These are phyloP conservation scores for Helicoverpa assulta DNA, from an alignment of 2,888 invertebrate species.

Conservation along the genomic window DNA sequence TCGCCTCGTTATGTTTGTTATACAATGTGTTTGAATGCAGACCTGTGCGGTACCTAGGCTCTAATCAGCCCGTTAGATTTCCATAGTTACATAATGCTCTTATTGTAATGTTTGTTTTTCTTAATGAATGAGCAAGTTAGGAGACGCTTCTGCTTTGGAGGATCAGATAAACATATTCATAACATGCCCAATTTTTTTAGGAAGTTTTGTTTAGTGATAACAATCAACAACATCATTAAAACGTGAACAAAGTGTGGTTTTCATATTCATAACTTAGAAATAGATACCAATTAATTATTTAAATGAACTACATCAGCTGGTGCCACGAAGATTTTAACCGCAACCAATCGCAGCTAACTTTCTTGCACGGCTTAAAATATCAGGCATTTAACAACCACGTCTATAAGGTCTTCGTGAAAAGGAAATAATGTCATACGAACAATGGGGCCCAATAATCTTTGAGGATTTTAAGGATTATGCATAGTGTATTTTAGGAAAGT, in stretches of 20 bases:
- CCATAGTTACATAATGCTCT: neutral
- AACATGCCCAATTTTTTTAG: too few species aligned
- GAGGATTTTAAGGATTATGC: too few species aligned
- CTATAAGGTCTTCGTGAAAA: neutral
- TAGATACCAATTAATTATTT: neutral
- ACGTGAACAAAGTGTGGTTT: neutral
- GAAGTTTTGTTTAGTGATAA: too few species aligned
- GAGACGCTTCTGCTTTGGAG: neutral
- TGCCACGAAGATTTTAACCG: neutral
- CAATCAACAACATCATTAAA: neutral
- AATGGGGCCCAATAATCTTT: too few species aligned
- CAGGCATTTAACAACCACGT: neutral
- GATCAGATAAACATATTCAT: neutral
- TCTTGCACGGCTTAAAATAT: neutral
- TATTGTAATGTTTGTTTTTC: neutral
- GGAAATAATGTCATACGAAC: neutral
- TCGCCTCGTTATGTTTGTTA: slow-evolving; percentile 30
- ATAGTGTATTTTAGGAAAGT: neutral
- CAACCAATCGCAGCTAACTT: neutral
- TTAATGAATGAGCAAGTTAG: neutral
- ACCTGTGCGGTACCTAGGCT: slow-evolving; percentile 8
- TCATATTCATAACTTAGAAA: neutral
- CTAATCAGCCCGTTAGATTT: slow-evolving; percentile 7
- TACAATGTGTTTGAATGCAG: slow-evolving; percentile 15
- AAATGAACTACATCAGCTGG: neutral